Evolutionary conservation across 2,888 invertebrate genomes (phyloP), one percentile per base, ranked within the genome.

Genomic region (Drosophila seclusa): DNA sequence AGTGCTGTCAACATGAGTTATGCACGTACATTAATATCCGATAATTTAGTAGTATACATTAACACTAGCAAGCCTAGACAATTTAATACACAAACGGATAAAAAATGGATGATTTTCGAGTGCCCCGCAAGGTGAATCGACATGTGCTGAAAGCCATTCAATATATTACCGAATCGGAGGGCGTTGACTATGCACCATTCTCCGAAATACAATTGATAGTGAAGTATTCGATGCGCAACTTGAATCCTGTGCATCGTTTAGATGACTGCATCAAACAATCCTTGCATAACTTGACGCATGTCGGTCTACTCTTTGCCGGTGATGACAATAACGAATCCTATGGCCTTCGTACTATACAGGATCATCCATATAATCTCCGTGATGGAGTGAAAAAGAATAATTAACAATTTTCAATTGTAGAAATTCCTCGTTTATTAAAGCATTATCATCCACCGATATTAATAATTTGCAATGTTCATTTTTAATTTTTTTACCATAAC

Each of bases 101-200:
- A 13, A 24, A 50, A 70, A 90, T 90, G 90, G 89, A 90, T 68
- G 67, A 68, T 32, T 90, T 83, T 55, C 70, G 65, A 29, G 82
- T 90, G 3, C 90, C 89, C 0, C 83, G 83, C 55, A 90, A 89
- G 68, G 78, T 90, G 2, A 90, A 90, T 75, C 85, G 91, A 7
- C 90, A 91, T 72, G 91, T 91, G 10, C 50, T 90, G 0, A 89
- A 84, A 63, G 91, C 90, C 7, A 3, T 91, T 10, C 60, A 58
- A 4, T 57, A 55, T n/a, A 50, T 90, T 21, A 62, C 72, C 29
- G 42, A 45, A 2, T 63, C 53, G 1, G 60, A 80, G n/a, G 7
- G 60, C 3, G 21, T 62, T 10, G 48, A 68, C 10, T 61, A 61
- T 50, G 73, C 81, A 7, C 4, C 65, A 3, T 55, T 31, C 6